Conservation (phyloP, 2,797 vertebrate species). For the Limosa lapponica region DNA sequence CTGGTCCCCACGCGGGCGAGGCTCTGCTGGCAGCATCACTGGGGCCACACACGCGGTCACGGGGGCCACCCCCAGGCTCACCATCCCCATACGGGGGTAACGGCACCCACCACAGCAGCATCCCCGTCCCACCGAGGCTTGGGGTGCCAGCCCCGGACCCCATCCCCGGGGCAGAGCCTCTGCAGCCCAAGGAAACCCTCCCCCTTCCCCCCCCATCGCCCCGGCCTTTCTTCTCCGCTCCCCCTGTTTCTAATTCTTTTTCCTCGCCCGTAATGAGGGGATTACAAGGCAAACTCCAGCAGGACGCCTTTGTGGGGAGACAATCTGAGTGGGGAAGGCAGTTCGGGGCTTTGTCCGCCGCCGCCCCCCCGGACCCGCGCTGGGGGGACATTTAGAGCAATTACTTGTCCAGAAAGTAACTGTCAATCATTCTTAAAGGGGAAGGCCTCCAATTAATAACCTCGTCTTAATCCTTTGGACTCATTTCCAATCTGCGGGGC, state of each 20-base stretch:
- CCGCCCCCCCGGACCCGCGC: conserved; percentile 64
- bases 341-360: conserved; percentile 67
- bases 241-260: conserved; percentile 66
- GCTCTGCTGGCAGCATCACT: background rate
- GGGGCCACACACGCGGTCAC: background rate
- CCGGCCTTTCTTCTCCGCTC: conserved; percentile 31
- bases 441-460: conserved; percentile 90
- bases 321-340: conserved; percentile 76
- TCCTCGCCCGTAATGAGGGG: conserved; percentile 72
- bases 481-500: conserved; percentile 82
- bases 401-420: conserved; percentile 86
- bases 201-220: background rate
- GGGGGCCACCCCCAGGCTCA: background rate
- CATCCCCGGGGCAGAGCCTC: background rate
- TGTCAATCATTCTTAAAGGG: conserved; percentile 94
- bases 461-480: conserved; percentile 86
- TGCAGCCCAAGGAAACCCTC: background rate
- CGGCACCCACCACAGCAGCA: background rate
- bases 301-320: conserved; percentile 74
- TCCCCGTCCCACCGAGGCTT: background rate
- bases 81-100: background rate
- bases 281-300: conserved; percentile 74
- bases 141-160: background rate
- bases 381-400: conserved; percentile 86
- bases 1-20: background rate